phyloP scores from a whole-genome alignment of 2,113 vertebrate species.

The Larimichthys crocea region DNA sequence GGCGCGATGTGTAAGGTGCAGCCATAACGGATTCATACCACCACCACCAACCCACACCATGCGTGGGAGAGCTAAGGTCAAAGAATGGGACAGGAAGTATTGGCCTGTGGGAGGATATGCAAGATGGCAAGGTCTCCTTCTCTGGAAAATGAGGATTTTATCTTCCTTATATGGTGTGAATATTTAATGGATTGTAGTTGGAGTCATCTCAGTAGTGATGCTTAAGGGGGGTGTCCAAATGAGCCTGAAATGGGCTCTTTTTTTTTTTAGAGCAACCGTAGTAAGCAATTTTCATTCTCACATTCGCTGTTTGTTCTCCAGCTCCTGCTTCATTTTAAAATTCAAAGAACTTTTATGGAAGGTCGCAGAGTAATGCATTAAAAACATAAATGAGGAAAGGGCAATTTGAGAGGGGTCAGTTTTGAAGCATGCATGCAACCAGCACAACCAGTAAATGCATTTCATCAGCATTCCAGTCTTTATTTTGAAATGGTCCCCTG shows the following conservation, averaged over 20 bases:
- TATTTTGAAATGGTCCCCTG: background rate
- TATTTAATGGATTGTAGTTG: slow-evolving; percentile 72
- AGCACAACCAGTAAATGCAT: background rate
- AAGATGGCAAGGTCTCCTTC: slow-evolving; percentile 31
- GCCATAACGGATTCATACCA: slow-evolving; percentile 24
- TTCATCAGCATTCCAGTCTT: slow-evolving; percentile 3
- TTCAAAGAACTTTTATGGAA: slow-evolving; percentile 2
- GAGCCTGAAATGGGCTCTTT: slow-evolving; percentile 6
- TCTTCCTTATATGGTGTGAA: slow-evolving; percentile 39
- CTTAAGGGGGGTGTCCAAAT: slow-evolving; percentile 34
- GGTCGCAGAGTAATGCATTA: background rate
- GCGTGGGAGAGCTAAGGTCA: slow-evolving; percentile 35
- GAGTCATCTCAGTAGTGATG: slow-evolving; percentile 83
- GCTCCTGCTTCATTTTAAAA: slow-evolving; percentile 23
- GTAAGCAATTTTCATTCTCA: slow-evolving; percentile 28
- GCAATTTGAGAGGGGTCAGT: background rate
- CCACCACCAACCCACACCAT: slow-evolving; percentile 19
- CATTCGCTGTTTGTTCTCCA: background rate
- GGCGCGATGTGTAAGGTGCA: slow-evolving; percentile 54
- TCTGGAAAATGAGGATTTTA: slow-evolving; percentile 58
- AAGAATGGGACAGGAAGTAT: slow-evolving; percentile 36
- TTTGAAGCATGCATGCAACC: background rate
- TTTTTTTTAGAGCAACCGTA: slow-evolving; percentile 2
- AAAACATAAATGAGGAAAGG: slow-evolving; percentile 12
- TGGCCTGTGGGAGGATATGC: slow-evolving; percentile 41